These are phyloP conservation scores for Polypedilum pembai DNA, from an alignment of 1,140 invertebrate genomes.

Conservation along the genomic window DNA sequence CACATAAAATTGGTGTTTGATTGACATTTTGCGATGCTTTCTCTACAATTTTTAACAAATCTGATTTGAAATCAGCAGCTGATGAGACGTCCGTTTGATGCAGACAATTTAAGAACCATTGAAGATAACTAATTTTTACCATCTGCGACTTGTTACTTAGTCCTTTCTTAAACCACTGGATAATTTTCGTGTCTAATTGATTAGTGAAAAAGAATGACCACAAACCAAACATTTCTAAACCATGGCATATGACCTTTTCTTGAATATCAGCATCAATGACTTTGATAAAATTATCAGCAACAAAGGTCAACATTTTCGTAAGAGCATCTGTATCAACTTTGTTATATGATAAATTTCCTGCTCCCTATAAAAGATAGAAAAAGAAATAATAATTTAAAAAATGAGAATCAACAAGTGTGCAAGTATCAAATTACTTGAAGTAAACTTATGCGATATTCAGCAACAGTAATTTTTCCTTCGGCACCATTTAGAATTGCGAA, in stretches of 20 bases:
- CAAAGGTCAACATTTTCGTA: constrained; percentile 53
- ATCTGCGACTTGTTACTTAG: constrained; percentile 63
- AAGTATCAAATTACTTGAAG: constrained; percentile 52
- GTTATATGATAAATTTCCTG: constrained; percentile 72
- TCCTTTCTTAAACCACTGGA: constrained; percentile 76
- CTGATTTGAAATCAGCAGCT: constrained; percentile 48
- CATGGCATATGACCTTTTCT: constrained; percentile 78
- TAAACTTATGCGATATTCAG: constrained; percentile 82
- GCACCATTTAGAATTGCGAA: constrained; percentile 83
- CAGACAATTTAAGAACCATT: constrained; percentile 59
- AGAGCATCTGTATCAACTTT: constrained; percentile 53
- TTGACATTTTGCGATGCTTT: constrained; percentile 55
- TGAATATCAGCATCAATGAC: constrained; percentile 84
- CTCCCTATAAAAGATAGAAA: constrained; percentile 49
- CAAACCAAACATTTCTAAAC: constrained; percentile 67
- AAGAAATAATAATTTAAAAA: too few relatives aligned
- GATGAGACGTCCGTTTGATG: constrained; percentile 49
- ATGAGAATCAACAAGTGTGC: not conserved
- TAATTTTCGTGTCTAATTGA: constrained; percentile 60
- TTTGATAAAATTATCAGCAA: constrained; percentile 63
- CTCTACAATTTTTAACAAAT: constrained; percentile 59
- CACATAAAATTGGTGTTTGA: constrained; percentile 58
- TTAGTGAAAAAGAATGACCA: constrained; percentile 66
- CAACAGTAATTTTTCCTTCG: constrained; percentile 84
- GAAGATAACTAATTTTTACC: constrained; percentile 70